Conservation (phyloP, 2,113 vertebrate genomes). For the Lagopus muta region DNA sequence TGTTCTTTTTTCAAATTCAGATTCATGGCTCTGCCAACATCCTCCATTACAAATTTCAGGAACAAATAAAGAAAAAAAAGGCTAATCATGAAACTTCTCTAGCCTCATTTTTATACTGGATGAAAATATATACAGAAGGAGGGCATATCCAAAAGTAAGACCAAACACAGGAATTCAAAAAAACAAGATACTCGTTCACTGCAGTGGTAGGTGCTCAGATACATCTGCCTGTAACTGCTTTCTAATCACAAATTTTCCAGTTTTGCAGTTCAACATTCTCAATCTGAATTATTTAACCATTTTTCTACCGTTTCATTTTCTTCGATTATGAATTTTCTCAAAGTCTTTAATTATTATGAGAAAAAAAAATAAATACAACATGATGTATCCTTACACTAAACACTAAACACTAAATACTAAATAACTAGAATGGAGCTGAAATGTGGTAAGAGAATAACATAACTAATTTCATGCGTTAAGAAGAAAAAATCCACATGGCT, state of each 20-base stretch:
- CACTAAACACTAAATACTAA: background rate
- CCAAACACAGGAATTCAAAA: background rate
- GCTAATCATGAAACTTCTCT: background rate
- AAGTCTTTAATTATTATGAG: background rate
- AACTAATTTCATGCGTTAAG: background rate
- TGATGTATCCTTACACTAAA: background rate
- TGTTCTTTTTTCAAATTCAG: background rate
- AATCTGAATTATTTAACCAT: background rate
- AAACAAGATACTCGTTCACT: accelerated
- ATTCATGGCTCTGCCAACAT: background rate
- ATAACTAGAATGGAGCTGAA: background rate
- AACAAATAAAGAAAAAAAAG: background rate
- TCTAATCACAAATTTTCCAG: background rate
- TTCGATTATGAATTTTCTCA: background rate
- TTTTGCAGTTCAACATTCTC: background rate
- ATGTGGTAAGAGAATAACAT: background rate
- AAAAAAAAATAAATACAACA: background rate
- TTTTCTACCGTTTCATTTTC: background rate
- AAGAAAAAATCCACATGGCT: background rate
- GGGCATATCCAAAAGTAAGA: background rate
- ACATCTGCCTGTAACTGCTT: background rate
- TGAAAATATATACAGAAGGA: background rate
- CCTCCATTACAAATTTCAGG: background rate
- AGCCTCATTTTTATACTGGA: background rate
- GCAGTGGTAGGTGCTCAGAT: background rate